A percentile compares a stretch with the other conserved stretches of the same genome.
These are phyloP conservation scores for Argyresthia albistria DNA, from an alignment of 2,888 invertebrate species.

Conservation along the genomic window DNA sequence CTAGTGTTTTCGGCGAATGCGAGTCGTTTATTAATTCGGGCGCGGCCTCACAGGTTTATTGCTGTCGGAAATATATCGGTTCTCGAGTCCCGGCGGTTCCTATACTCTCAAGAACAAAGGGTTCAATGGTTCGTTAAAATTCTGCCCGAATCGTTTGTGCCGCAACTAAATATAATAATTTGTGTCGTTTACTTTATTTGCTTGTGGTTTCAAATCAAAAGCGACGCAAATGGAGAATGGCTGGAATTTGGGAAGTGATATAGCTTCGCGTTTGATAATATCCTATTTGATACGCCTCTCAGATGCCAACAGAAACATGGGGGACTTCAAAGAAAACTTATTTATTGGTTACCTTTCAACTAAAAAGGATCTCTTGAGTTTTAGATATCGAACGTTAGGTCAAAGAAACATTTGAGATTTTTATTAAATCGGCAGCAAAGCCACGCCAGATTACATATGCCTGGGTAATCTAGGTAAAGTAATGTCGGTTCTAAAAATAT, in stretches of 20 bases:
- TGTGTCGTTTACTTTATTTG: slow-evolving; percentile 27
- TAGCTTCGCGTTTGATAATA: background rate
- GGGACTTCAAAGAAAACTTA: too few species aligned
- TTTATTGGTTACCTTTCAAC: too few species aligned
- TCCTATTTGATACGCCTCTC: background rate
- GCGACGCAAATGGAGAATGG: background rate
- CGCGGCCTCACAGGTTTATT: slow-evolving; percentile 32
- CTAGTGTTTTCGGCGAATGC: slow-evolving; percentile 41
- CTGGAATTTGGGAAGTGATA: background rate
- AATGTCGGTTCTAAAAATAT: too few species aligned
- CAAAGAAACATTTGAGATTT: too few species aligned
- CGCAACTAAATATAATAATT: slow-evolving; percentile 29
- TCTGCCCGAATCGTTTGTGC: slow-evolving; percentile 17
- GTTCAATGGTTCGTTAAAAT: slow-evolving; percentile 54
- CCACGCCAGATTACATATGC: too few species aligned
- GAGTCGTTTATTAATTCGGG: slow-evolving; percentile 23
- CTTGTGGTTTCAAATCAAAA: slow-evolving; percentile 8
- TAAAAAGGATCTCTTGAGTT: too few species aligned
- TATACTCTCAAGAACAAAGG: slow-evolving; percentile 42
- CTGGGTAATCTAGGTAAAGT: background rate
- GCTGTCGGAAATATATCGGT: slow-evolving; percentile 38
- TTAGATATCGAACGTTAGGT: too few species aligned
- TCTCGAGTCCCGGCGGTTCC: slow-evolving; percentile 23
- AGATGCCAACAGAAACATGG: background rate
- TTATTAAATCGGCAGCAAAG: too few species aligned